Conservation (phyloP, 2,888 invertebrate genomes). For the Eristalinus aeneus region DNA sequence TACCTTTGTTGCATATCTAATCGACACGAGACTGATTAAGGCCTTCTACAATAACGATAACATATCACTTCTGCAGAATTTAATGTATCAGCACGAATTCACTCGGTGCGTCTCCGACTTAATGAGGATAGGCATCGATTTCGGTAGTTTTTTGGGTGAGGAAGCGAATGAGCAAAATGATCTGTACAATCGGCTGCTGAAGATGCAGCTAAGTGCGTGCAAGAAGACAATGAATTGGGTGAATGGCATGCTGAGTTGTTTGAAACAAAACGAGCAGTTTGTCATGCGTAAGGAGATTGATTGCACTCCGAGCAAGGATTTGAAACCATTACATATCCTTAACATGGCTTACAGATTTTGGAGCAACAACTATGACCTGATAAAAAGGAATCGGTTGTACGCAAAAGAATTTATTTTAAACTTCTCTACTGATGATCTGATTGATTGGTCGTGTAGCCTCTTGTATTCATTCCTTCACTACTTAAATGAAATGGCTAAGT, state of each 20-base stretch:
- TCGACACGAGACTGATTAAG: slow-evolving; percentile 78
- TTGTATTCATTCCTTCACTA: slow-evolving; percentile 77
- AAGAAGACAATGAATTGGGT: slow-evolving; percentile 75
- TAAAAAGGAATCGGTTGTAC: slow-evolving; percentile 77
- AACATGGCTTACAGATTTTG: slow-evolving; percentile 78
- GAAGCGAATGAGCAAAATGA: slow-evolving; percentile 75
- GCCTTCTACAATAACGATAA: slow-evolving; percentile 79
- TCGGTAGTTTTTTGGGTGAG: slow-evolving; percentile 78
- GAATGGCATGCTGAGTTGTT: slow-evolving; percentile 73
- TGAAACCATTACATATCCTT: slow-evolving; percentile 76
- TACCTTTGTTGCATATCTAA: slow-evolving; percentile 78
- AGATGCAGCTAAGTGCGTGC: slow-evolving; percentile 77
- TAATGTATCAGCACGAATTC: slow-evolving; percentile 76
- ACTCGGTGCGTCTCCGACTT: slow-evolving; percentile 78
- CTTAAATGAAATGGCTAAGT: slow-evolving; percentile 4
- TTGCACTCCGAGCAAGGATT: slow-evolving; percentile 67
- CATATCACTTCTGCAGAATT: slow-evolving; percentile 77
- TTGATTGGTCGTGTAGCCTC: slow-evolving; percentile 71
- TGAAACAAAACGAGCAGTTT: slow-evolving; percentile 60
- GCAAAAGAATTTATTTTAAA: slow-evolving; percentile 75
- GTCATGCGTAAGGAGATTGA: slow-evolving; percentile 73
- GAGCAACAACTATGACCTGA: slow-evolving; percentile 78
- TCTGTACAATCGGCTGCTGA: slow-evolving; percentile 76
- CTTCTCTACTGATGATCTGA: slow-evolving; percentile 3
- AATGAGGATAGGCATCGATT: slow-evolving; percentile 79